Evolutionary conservation across 2,888 invertebrate genomes (phyloP), one percentile per base, ranked within the genome.

Genomic region (Mesorhabditis spiculigera): DNA sequence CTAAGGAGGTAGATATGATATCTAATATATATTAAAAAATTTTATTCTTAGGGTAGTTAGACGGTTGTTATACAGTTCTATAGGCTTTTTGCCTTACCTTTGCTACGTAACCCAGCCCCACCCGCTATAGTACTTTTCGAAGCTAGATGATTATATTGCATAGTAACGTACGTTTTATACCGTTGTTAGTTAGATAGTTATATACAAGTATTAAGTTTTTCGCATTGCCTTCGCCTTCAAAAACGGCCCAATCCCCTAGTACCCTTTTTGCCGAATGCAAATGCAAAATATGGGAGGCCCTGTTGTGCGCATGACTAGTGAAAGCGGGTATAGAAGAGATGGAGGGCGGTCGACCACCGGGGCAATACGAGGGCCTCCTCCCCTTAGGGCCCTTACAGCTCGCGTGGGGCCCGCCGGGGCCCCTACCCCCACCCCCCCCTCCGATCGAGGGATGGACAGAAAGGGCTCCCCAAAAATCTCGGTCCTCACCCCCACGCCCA

Each of bases 231-330:
- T 50, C 58, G 2, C 8, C 8, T 50, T 13, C n/a, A 10, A 3
- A n/a, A n/a, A 1, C 58, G 58, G 1, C 8, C n/a, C 58, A 13
- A 10, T 50, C 58, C 58, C n/a, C n/a, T 50, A n/a, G 58, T 10
- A n/a, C 58, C 50, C 13, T 50, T 50, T 50, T 50, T 13, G 6
- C 6, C 8, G 8, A 50, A 50, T n/a, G 28, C 28, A 28, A 28
- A 28, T 28, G 28, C 28, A 50, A 50, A 50, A n/a, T 10, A 50
- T 10, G 58, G 58, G 8, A n/a, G 8, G 58, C 10, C 58, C 10
- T 50, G 58, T 50, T 50, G 58, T 50, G 58, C 58, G 58, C 58
- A 50, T 50, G 58, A 50, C 58, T 50, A 50, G 58, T 50, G 58
- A 50, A 13, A 10, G 58, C 10, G 58, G 58, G 58, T 13, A 50